A percentile compares a stretch with the other conserved stretches of the same genome.
Conservation (phyloP, 2,888 invertebrate genomes). For the Chrysolina haemoptera region DNA sequence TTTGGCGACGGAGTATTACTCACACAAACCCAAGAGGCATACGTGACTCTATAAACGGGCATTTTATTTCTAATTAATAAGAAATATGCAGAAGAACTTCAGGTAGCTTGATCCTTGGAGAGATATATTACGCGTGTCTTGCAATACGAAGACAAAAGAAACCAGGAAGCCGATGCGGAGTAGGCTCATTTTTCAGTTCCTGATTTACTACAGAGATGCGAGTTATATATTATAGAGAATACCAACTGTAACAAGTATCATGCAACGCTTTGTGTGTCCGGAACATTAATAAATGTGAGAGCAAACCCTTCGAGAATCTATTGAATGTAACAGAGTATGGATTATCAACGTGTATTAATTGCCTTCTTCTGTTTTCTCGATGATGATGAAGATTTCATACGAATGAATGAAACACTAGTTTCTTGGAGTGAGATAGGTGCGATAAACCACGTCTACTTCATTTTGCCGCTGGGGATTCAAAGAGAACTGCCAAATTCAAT, state of each 20-base stretch:
- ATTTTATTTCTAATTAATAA: conserved; percentile 57
- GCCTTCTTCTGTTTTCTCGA: not conserved
- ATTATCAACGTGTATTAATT: not conserved
- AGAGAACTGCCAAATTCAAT: no score
- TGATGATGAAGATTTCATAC: not conserved
- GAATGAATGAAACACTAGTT: no score
- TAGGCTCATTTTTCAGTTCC: conserved; percentile 34
- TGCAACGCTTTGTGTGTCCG: conserved; percentile 19
- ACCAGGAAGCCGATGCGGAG: conserved; percentile 48
- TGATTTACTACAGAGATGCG: conserved; percentile 32
- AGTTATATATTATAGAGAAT: conserved; percentile 17
- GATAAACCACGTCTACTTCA: no score
- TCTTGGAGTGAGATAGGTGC: not conserved
- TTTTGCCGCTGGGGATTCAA: no score
- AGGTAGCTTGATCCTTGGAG: conserved; percentile 53
- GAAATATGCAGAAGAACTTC: conserved; percentile 52
- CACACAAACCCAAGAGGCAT: conserved; percentile 36
- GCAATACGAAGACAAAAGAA: conserved; percentile 52
- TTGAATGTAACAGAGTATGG: not conserved
- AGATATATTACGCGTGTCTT: conserved; percentile 50
- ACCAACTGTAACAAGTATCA: conserved; percentile 17
- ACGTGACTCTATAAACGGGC: conserved; percentile 49
- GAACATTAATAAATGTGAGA: conserved; percentile 11
- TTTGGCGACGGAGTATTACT: conserved; percentile 28
- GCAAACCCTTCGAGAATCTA: not conserved